phyloP scores from a whole-genome alignment of 2,113 vertebrate genomes.

The Poeciliopsis prolifica region DNA sequence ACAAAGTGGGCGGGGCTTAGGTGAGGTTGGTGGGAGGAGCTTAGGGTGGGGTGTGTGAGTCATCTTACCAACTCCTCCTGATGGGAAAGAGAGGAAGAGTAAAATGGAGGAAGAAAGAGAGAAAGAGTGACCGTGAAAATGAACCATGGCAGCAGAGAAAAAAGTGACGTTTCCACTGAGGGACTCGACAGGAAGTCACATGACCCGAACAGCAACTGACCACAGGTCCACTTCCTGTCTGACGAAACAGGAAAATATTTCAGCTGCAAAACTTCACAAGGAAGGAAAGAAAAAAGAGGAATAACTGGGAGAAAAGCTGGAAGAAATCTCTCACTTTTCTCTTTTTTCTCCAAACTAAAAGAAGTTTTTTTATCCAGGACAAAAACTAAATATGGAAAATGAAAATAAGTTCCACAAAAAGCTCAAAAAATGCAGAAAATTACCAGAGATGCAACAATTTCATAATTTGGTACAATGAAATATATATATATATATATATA shows the following conservation, averaged over 20 bases:
- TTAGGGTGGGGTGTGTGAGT: not conserved
- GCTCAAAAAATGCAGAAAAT: no score
- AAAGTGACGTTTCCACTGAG: not conserved
- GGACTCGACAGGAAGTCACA: not conserved
- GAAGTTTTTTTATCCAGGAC: no score
- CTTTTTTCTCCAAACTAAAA: not conserved
- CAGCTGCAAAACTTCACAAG: not conserved
- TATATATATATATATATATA: no score
- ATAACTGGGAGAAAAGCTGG: not conserved
- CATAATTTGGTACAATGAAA: no score
- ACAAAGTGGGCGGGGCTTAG: not conserved
- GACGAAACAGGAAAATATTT: not conserved
- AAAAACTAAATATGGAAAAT: no score
- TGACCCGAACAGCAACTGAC: not conserved
- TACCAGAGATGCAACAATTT: no score
- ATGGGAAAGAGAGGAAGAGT: slow-evolving; percentile 33
- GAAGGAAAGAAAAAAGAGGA: not conserved
- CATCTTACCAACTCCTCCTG: slow-evolving; percentile 77
- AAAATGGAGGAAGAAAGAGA: not conserved
- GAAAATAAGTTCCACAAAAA: no score
- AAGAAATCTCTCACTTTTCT: not conserved
- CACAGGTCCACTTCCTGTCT: slow-evolving; percentile 1
- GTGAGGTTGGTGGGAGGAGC: not conserved
- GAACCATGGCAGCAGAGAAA: slow-evolving; percentile 12
- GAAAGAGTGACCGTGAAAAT: slow-evolving; percentile 19